Base-by-base conservation (phyloP, 2,113 vertebrate genomes). In the Percopsis transmontana region DNA sequence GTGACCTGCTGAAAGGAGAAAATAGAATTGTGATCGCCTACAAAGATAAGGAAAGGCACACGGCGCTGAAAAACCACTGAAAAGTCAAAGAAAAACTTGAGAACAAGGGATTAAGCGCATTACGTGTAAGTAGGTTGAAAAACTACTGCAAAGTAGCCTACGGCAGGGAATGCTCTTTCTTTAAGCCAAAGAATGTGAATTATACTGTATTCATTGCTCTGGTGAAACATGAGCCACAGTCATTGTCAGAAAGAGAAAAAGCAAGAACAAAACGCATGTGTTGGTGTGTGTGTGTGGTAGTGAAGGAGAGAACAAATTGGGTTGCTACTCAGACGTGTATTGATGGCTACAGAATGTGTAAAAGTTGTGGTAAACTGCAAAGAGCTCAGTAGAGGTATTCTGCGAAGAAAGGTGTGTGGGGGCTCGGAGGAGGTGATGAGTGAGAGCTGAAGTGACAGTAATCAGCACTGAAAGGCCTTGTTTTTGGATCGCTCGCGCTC, bases 391-490 rank as follows among this genome's bases (percentile, higher is more conserved):
- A 3, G 7, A 60, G 40, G 42, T 57, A 6, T 66, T 56, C 23
- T 40, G 23, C 42, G 39, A 15, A 6, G 41, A 44, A 59, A 59
- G 61, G 38, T 24, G 47, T 19, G 48, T 16, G 5, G 15, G 16
- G 42, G 42, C 12, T 12, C 12, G 42, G 7, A 11, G 16, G n/a
- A 16, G 48, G 60, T 23, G 74, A 77, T 51, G 57, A 47, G 47
- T 70, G 11, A 13, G 63, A 61, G 45, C 14, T 40, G 20, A 23
- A 76, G 68, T 67, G 67, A 70, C 61, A 42, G 52, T 48, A 80
- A 73, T 82, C 67, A 72, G 62, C 0, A 1, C 50, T 67, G 18
- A 74, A 75, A 57, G 68, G 70, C 50, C 64, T 68, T 70, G 60
- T 77, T 71, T 47, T 47, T 23, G 38, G 16, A 20, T 60, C 55